These are phyloP conservation scores for Chunga burmeisteri DNA, from an alignment of 2,113 vertebrate genomes.

Conservation along the genomic window DNA sequence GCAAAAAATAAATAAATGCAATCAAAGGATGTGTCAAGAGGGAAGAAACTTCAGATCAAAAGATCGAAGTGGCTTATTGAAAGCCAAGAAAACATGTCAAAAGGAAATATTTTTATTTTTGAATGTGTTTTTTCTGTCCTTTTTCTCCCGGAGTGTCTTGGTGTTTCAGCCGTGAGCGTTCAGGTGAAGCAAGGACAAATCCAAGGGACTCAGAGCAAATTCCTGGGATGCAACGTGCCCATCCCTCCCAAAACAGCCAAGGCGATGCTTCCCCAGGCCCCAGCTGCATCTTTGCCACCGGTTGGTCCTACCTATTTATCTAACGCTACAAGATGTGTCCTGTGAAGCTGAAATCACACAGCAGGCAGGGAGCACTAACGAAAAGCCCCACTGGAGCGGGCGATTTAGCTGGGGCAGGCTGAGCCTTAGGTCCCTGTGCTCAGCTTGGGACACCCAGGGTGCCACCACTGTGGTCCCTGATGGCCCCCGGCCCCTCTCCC, in stretches of 20 bases:
- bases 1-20: background rate
- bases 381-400: background rate
- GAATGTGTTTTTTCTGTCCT: background rate
- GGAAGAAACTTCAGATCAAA: slow-evolving; percentile 20
- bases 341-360: background rate
- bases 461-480: rapidly evolving
- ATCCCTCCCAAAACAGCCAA: background rate
- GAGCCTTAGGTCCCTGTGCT: background rate
- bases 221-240: background rate
- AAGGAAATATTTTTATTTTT: background rate
- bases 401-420: background rate
- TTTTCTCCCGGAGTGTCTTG: background rate
- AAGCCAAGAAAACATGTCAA: background rate
- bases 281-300: background rate
- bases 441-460: no score
- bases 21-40: background rate
- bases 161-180: rapidly evolving
- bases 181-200: background rate
- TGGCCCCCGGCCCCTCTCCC: no score
- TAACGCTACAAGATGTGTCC: background rate
- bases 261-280: background rate
- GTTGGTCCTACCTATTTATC: background rate
- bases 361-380: background rate
- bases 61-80: background rate
- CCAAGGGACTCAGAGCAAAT: background rate